A percentile compares a stretch with the other conserved stretches of the same genome.
Evolutionary conservation across 1,140 invertebrate species (phyloP).

Genomic region (Apocrypta bakeri): DNA sequence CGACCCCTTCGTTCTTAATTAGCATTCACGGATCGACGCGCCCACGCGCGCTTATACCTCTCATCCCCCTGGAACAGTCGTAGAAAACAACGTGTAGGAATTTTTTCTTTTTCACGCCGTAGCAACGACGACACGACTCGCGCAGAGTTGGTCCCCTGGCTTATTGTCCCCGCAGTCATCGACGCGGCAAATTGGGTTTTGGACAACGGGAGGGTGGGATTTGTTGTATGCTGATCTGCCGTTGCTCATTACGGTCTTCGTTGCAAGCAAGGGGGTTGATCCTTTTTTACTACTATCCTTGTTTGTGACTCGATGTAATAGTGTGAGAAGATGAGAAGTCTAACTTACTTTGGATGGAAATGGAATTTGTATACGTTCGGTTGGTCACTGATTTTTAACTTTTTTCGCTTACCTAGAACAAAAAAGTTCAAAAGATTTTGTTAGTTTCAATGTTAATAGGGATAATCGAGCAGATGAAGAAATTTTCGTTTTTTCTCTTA

Average conservation of each 20-base stretch:
- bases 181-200: conserved; percentile 45
- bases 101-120: conserved; percentile 6
- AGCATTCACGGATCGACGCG: conserved; percentile 54
- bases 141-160: not conserved
- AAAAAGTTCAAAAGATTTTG: not conserved
- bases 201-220: not conserved
- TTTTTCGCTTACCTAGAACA: conserved; percentile 11
- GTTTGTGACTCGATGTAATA: not conserved
- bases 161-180: conserved; percentile 10
- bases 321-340: not conserved
- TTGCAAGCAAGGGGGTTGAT: not conserved
- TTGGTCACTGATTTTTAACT: not conserved
- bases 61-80: not conserved
- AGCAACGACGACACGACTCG: not conserved
- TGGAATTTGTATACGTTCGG: not conserved
- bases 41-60: not conserved
- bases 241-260: not conserved
- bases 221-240: not conserved
- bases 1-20: conserved; percentile 49
- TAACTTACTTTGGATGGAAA: not conserved
- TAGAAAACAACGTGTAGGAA: conserved; percentile 13
- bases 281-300: not conserved
- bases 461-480: not conserved
- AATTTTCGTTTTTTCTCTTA: not conserved
- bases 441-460: no score